phyloP scores from a whole-genome alignment of 2,888 invertebrate genomes.

The Axea sp. region DNA sequence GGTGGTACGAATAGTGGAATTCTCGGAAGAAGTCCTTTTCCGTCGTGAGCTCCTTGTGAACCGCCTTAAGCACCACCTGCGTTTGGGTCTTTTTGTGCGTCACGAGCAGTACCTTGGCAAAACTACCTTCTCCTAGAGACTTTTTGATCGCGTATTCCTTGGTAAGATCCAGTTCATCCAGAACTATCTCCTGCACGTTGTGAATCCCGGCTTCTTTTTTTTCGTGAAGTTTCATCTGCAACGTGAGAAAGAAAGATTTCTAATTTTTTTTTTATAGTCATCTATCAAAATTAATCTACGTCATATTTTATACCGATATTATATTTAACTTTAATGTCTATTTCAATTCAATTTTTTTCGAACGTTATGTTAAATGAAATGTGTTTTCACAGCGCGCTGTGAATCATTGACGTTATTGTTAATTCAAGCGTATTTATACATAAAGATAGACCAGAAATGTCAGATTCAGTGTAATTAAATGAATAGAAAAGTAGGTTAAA shows the following conservation, averaged over 20 bases:
- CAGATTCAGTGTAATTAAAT: background rate
- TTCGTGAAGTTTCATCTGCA: conserved; percentile 78
- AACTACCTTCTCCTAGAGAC: conserved; percentile 85
- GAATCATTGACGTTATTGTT: conserved; percentile 10
- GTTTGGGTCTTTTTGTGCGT: conserved; percentile 82
- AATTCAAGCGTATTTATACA: conserved; percentile 2
- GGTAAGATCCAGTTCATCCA: conserved; percentile 81
- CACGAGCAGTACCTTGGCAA: conserved; percentile 85
- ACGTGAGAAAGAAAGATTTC: conserved; percentile 22
- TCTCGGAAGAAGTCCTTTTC: conserved; percentile 86
- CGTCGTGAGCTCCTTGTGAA: conserved; percentile 82
- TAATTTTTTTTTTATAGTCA: too few relatives aligned
- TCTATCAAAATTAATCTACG: too few relatives aligned
- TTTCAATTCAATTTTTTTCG: too few relatives aligned
- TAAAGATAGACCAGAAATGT: conserved; percentile 13
- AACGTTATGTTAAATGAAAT: too few relatives aligned
- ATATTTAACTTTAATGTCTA: too few relatives aligned
- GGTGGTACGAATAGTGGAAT: conserved; percentile 88
- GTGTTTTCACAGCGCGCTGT: too few relatives aligned
- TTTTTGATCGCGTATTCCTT: conserved; percentile 84
- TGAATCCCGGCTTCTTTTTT: conserved; percentile 80
- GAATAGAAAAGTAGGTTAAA: conserved; percentile 19
- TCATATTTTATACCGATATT: too few relatives aligned
- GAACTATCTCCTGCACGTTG: conserved; percentile 81
- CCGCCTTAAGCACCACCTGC: conserved; percentile 85